A percentile compares a stretch with the other conserved stretches of the same genome.
Conservation (phyloP, 2,113 vertebrate genomes). For the Erinaceus europaeus region DNA sequence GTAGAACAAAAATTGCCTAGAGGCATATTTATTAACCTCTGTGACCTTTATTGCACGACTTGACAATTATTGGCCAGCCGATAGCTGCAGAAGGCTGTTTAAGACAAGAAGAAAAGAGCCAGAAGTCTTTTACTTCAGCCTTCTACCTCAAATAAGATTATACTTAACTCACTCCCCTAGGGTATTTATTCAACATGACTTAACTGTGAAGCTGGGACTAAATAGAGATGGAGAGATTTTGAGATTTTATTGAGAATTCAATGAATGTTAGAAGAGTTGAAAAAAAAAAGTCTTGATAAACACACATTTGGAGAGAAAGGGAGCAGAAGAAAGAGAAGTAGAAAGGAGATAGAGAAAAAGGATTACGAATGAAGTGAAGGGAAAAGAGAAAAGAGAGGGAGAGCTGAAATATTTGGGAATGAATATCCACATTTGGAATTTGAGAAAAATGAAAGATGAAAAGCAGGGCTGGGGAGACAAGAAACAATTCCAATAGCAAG, state of each 20-base stretch:
- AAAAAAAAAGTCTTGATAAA: neutral
- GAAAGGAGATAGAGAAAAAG: neutral
- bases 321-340: rapidly evolving
- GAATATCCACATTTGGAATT: neutral
- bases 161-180: neutral
- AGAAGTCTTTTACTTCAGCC: neutral
- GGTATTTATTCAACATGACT: neutral
- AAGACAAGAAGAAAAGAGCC: neutral
- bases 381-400: neutral
- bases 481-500: neutral
- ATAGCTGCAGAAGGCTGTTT: neutral
- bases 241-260: neutral
- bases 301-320: neutral
- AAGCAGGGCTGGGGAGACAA: neutral
- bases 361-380: neutral
- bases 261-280: neutral
- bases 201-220: neutral
- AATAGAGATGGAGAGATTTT: neutral
- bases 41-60: neutral
- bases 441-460: neutral
- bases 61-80: neutral
- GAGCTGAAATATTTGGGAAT: neutral
- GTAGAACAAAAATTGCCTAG: neutral
- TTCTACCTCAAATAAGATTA: neutral
- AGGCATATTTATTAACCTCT: neutral